These are phyloP conservation scores for Melanotaenia nigrans DNA, from an alignment of 2,797 vertebrate genomes.

Conservation along the genomic window DNA sequence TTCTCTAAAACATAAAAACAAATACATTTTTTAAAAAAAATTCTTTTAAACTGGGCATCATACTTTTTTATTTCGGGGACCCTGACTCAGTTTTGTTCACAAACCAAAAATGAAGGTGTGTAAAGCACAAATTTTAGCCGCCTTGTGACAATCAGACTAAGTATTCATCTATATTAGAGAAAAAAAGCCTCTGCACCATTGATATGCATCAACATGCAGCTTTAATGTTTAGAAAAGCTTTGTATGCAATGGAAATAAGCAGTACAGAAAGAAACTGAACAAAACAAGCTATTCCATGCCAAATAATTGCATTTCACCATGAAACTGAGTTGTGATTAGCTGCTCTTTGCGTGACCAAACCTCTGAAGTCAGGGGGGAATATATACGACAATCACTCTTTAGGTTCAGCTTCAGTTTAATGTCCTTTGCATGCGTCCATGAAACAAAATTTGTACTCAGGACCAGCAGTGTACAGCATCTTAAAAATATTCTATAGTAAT, in stretches of 20 bases:
- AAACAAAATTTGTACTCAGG: too few species aligned
- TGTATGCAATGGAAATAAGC: neutral
- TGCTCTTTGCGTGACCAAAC: neutral
- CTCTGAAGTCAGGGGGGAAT: neutral
- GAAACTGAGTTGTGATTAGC: neutral
- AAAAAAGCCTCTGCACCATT: too few species aligned
- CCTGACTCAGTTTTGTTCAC: too few species aligned
- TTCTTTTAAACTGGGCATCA: neutral
- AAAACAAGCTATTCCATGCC: neutral
- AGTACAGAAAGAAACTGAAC: neutral
- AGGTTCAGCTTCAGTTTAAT: too few species aligned
- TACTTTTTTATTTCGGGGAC: neutral
- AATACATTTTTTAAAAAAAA: neutral
- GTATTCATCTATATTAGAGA: neutral
- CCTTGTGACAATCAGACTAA: too few species aligned
- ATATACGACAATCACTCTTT: too few species aligned
- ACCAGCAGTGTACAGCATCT: too few species aligned
- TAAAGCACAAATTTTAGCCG: too few species aligned
- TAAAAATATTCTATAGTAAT: too few species aligned
- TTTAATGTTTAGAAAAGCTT: neutral
- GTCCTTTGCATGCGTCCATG: too few species aligned
- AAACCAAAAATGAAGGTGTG: neutral
- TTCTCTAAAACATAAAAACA: neutral
- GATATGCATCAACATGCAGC: neutral
- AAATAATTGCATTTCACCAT: too few species aligned